phyloP scores from a whole-genome alignment of 2,888 invertebrate genomes.

The Caenorhabditis sp. region DNA sequence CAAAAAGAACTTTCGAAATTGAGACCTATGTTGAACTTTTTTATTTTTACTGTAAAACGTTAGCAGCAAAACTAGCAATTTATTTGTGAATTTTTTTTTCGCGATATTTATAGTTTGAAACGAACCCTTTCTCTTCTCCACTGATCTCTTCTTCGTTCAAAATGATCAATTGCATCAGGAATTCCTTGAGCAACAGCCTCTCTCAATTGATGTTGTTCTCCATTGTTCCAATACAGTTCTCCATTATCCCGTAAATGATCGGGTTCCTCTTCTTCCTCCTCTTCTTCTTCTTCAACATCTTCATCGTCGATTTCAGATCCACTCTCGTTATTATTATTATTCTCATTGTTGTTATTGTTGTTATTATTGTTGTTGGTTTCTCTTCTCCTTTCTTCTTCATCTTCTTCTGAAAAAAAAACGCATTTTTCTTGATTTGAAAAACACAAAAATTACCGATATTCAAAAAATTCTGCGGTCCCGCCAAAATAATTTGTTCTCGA shows the following conservation, averaged over 20 bases:
- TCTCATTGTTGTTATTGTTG: constrained; percentile 10
- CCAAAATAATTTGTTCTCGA: constrained; percentile 80
- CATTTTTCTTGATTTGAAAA: not conserved
- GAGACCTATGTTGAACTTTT: too few species aligned
- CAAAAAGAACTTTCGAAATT: too few species aligned
- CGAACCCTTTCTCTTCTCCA: constrained; percentile 64
- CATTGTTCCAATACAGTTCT: not conserved
- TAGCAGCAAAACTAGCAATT: too few species aligned
- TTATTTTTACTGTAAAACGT: too few species aligned
- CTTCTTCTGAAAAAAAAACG: constrained; percentile 9
- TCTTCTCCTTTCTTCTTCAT: constrained; percentile 15
- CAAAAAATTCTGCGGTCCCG: constrained; percentile 54
- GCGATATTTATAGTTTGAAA: too few species aligned
- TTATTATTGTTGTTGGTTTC: constrained; percentile 16
- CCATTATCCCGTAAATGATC: not conserved
- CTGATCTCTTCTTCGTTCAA: constrained; percentile 46
- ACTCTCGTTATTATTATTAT: constrained; percentile 7
- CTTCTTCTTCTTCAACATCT: constrained; percentile 9
- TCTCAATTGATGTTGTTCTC: constrained; percentile 4
- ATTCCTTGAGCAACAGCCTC: not conserved
- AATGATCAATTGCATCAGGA: not conserved
- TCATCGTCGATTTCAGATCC: constrained; percentile 10
- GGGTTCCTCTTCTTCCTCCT: constrained; percentile 14
- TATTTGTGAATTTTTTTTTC: too few species aligned
- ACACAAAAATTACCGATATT: constrained; percentile 21